These are phyloP conservation scores for Erinaceus europaeus DNA, from an alignment of 2,113 vertebrate genomes.

Conservation along the genomic window DNA sequence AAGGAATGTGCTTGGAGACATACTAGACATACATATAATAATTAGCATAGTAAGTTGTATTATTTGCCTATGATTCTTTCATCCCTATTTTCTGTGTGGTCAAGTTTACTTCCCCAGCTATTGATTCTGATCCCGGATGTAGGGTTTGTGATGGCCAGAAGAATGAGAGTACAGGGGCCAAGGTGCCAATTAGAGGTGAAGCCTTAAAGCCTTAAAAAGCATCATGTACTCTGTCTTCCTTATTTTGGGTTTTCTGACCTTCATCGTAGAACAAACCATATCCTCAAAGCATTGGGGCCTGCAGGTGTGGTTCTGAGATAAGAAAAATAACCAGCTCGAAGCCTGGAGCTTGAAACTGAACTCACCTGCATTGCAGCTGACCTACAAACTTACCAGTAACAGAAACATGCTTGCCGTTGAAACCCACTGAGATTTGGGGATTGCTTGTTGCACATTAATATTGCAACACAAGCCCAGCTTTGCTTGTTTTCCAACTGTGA, in stretches of 20 bases:
- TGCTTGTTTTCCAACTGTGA: neutral
- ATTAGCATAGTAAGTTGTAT: neutral
- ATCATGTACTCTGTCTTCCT: neutral
- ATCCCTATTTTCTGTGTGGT: neutral
- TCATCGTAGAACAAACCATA: neutral
- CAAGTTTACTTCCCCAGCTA: neutral
- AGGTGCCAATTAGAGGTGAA: neutral
- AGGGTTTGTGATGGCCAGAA: neutral
- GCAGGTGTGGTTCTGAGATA: neutral
- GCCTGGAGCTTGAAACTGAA: neutral
- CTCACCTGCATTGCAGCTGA: neutral
- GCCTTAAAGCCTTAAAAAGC: too few relatives aligned
- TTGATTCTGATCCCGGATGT: neutral
- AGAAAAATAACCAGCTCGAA: neutral
- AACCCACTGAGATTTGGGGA: neutral
- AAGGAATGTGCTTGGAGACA: neutral
- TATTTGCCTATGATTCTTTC: neutral
- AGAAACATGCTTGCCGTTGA: neutral
- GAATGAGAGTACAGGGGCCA: neutral
- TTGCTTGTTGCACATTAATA: neutral
- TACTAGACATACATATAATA: neutral
- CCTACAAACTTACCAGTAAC: neutral
- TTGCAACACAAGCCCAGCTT: neutral
- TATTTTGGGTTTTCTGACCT: neutral
- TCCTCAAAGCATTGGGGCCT: neutral